Evolutionary conservation across 2,888 invertebrate genomes (phyloP), one percentile per base, ranked within the genome.

Genomic region (Acronicta psi): DNA sequence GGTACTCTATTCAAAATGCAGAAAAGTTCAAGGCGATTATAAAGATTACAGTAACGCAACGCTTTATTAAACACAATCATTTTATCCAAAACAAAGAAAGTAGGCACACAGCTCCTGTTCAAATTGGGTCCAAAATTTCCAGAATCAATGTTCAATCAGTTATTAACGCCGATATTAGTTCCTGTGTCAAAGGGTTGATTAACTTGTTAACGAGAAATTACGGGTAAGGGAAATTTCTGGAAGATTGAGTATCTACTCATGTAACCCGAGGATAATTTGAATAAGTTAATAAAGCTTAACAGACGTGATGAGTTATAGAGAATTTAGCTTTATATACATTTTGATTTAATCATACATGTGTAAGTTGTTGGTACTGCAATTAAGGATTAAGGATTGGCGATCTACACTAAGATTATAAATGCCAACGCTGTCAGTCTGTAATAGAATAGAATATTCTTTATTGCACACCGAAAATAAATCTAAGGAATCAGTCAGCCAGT

Each of bases 141-240:
- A 2, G 31, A 53, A 68, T 56, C 29, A 41, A 54, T 55, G 56
- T 59, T 59, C 60, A 43, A 67, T 73, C 60, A 67, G 58, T 64
- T 57, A 66, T 57, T 61, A 63, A 64, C 63, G 56, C 47, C 43
- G 43, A 68, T 75, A 68, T 68, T 70, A 70, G 59, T 59, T 50
- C 29, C 47, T 53, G 49, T 66, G 68, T 71, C 71, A 70, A 71
- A 71, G 67, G 37, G 31, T 59, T 59, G 51, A 71, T 75, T 68
- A 70, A 59, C 66, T 75, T 68, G 75, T 59, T 70, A 73, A 75
- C 63, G 57, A 63, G 62, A 66, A 62, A 70, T 75, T 64, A 64
- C 45, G 56, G 64, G 43, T 57, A 31, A 55, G 38, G 56, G 42
- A 37, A 73, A 67, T 73, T 61, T 64, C 60, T 73, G 44, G 49